Evolutionary conservation across 2,888 invertebrate genomes (phyloP).

Genomic region (Ectobius pallidus): DNA sequence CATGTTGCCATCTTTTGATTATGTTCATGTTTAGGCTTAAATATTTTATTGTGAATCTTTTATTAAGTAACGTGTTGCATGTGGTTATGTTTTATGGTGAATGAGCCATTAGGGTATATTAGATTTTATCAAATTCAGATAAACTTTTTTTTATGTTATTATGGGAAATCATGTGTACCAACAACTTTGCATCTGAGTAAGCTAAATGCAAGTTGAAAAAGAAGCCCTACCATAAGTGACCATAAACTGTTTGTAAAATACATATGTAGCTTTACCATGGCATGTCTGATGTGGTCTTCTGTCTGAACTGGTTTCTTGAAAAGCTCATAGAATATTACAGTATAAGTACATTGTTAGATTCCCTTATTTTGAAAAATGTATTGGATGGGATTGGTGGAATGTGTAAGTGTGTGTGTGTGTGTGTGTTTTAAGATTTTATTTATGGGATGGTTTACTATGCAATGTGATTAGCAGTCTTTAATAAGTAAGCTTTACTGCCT

Average conservation of each 20-base stretch:
- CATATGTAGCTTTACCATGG: not conserved
- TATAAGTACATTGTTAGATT: not conserved
- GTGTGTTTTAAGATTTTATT: not conserved
- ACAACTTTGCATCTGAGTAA: too few species aligned
- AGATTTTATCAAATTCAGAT: too few species aligned
- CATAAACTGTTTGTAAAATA: not conserved
- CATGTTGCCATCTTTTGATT: too few species aligned
- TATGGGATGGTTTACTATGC: not conserved
- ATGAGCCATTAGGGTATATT: too few species aligned
- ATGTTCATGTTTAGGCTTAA: too few species aligned
- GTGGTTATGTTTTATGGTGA: too few species aligned
- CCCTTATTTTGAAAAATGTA: not conserved
- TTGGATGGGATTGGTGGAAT: not conserved
- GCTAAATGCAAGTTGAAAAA: too few species aligned
- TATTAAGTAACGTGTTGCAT: too few species aligned
- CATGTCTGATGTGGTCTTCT: not conserved
- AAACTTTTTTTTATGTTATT: too few species aligned
- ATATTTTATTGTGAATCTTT: too few species aligned
- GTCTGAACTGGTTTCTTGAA: constrained; percentile 5
- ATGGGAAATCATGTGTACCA: too few species aligned
- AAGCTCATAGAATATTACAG: not conserved
- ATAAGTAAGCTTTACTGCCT: not conserved
- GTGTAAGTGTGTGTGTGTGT: not conserved
- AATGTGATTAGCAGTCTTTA: not conserved
- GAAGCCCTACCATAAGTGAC: not conserved